These are phyloP conservation scores for Nycticryphes semicollaris DNA, from an alignment of 2,113 vertebrate species.

Conservation along the genomic window DNA sequence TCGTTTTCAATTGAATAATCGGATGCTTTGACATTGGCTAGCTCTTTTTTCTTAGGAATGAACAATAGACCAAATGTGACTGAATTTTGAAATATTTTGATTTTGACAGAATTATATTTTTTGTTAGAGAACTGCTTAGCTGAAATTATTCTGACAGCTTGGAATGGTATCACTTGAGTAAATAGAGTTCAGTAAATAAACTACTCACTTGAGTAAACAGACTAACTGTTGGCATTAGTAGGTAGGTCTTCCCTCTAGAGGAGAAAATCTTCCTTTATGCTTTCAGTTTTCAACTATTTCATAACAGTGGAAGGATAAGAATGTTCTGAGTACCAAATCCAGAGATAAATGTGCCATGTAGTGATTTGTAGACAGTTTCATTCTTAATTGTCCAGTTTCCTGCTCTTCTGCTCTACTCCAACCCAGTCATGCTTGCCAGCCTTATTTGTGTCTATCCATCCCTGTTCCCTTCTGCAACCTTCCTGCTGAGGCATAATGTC, in stretches of 20 bases:
- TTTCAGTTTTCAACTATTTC: not conserved
- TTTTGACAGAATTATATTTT: not conserved
- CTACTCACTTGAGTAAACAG: not conserved
- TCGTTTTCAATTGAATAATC: not conserved
- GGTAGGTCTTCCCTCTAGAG: not conserved
- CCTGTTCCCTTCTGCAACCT: not conserved
- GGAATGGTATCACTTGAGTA: not conserved
- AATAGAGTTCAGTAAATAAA: not conserved
- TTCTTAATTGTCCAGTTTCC: not conserved
- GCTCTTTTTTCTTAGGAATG: not conserved
- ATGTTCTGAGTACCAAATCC: not conserved
- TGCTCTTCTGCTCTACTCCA: not conserved
- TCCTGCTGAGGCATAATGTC: not conserved
- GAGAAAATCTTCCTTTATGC: not conserved
- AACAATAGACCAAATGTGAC: not conserved
- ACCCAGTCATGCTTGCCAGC: not conserved
- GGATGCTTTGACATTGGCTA: not conserved
- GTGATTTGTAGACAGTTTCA: not conserved
- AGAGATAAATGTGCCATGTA: not conserved
- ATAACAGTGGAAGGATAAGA: not conserved
- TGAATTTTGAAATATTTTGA: not conserved
- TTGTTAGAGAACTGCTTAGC: not conserved
- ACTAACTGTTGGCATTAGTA: not conserved
- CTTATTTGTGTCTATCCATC: not conserved
- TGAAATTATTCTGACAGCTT: not conserved